phyloP scores from a whole-genome alignment of 2,113 vertebrate species.

The Cryptoleucopteryx plumbea region DNA sequence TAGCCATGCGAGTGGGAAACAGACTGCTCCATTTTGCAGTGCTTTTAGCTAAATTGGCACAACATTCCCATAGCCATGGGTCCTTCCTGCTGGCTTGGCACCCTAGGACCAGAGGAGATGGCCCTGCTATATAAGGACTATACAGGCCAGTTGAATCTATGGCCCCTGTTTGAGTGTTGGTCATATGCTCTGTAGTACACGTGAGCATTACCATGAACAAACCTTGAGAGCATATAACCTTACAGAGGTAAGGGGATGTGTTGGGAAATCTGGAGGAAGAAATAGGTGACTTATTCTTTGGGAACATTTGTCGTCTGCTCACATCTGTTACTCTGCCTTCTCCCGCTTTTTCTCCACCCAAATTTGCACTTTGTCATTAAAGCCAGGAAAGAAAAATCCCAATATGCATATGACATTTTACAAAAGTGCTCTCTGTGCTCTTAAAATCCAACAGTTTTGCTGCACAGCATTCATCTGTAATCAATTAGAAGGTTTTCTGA shows the following conservation, averaged over 20 bases:
- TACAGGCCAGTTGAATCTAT: neutral
- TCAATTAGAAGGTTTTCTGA: constrained; percentile 58
- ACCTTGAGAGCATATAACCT: neutral
- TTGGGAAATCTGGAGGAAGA: neutral
- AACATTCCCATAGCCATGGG: neutral
- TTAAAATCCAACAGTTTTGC: constrained; percentile 46
- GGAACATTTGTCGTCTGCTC: neutral
- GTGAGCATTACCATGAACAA: neutral
- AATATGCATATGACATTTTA: constrained; percentile 61
- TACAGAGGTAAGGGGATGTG: neutral
- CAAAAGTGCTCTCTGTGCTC: constrained; percentile 59
- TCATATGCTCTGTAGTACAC: neutral
- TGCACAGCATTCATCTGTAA: constrained; percentile 33
- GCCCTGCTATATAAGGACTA: neutral
- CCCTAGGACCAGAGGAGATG: neutral
- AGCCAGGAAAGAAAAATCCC: constrained; percentile 37
- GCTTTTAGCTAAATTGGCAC: neutral
- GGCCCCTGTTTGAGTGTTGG: neutral
- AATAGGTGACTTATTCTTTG: neutral
- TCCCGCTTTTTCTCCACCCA: neutral
- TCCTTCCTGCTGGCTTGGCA: neutral
- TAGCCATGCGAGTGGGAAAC: neutral
- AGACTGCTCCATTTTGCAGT: neutral
- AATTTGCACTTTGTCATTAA: constrained; percentile 59
- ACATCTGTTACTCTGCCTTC: neutral